Evolutionary conservation across 2,888 invertebrate genomes (phyloP).

Genomic region (Blastobasis lacticolella): DNA sequence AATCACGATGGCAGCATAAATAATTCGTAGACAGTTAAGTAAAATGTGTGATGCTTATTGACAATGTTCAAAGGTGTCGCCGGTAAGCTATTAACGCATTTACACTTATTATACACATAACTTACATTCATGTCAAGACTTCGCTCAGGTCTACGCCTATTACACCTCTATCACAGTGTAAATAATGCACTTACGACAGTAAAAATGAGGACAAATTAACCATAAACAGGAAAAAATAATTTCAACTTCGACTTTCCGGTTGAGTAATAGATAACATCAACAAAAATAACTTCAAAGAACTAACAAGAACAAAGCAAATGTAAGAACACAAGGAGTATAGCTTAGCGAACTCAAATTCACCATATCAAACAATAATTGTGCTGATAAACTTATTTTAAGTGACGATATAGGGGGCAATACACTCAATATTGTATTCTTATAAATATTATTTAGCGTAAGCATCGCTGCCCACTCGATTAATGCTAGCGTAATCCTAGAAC

Average conservation of each 20-base stretch:
- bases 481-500: slow-evolving; percentile 6
- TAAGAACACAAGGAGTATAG: slow-evolving; percentile 20
- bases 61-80: slow-evolving; percentile 1
- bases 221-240: slow-evolving; percentile 21
- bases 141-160: slow-evolving; percentile 53
- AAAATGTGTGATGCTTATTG: too few relatives aligned
- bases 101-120: too few relatives aligned
- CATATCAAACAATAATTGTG: slow-evolving; percentile 28
- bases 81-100: neutral
- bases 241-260: slow-evolving; percentile 22
- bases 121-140: slow-evolving; percentile 56
- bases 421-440: slow-evolving; percentile 9
- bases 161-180: slow-evolving; percentile 73
- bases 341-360: slow-evolving; percentile 14
- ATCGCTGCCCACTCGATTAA: slow-evolving; percentile 4
- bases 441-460: slow-evolving; percentile 14
- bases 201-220: slow-evolving; percentile 42
- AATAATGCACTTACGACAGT: slow-evolving; percentile 68
- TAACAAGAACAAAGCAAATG: slow-evolving; percentile 36
- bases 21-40: too few relatives aligned
- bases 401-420: neutral
- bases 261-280: slow-evolving; percentile 21
- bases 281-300: slow-evolving; percentile 20
- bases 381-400: slow-evolving; percentile 16
- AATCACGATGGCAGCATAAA: too few relatives aligned